These are phyloP conservation scores for Schlechtendalia chinensis DNA, from an alignment of 1,140 invertebrate species.

Conservation along the genomic window DNA sequence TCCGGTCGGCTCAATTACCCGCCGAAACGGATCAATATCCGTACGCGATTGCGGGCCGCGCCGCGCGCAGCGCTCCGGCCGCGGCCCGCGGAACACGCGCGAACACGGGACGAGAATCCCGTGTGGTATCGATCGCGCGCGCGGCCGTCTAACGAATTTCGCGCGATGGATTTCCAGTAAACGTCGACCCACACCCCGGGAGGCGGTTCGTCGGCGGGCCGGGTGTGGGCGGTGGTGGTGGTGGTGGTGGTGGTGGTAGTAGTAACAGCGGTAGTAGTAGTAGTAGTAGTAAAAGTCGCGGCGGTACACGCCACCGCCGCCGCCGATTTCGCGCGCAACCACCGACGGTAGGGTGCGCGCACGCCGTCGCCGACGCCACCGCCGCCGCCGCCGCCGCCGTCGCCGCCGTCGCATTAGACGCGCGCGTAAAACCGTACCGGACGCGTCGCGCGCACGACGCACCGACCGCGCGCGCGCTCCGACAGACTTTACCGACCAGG, in stretches of 20 bases:
- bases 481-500: too few relatives aligned
- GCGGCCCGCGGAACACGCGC: too few relatives aligned
- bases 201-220: background rate
- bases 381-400: background rate
- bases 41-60: background rate
- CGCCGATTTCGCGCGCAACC: too few relatives aligned
- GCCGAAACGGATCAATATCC: constrained; percentile 45
- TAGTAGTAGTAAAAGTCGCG: background rate
- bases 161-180: constrained; percentile 33
- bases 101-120: too few relatives aligned
- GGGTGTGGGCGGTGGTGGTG: background rate
- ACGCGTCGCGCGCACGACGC: background rate
- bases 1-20: constrained; percentile 40
- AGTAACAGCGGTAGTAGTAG: background rate
- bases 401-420: background rate
- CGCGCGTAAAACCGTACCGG: constrained; percentile 5
- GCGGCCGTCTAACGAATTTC: constrained; percentile 30
- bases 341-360: constrained; percentile 3
- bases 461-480: background rate
- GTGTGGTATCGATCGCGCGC: background rate
- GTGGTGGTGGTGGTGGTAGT: too few relatives aligned
- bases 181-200: too few relatives aligned
- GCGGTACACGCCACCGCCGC: background rate
- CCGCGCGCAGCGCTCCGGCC: constrained; percentile 4
- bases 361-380: background rate